A percentile compares a stretch with the other conserved stretches of the same genome.
phyloP scores from a whole-genome alignment of 35 echinoderm and acorn worm species.

The Apostichopus parvimensis region DNA sequence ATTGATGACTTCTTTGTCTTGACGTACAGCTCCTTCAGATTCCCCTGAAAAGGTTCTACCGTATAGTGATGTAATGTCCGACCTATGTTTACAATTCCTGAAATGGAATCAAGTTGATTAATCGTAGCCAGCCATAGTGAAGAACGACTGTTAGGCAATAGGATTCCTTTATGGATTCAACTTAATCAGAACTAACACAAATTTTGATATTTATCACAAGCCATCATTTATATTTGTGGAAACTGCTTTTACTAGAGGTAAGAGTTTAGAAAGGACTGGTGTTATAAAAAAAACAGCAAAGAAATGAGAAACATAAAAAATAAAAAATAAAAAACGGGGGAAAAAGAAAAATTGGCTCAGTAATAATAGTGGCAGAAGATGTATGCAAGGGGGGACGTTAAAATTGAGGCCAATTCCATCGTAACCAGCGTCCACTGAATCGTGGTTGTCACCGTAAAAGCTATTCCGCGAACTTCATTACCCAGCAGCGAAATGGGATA shows the following conservation, averaged over 20 bases:
- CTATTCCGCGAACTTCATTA: conserved; percentile 33
- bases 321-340: neutral
- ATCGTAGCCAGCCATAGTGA: neutral
- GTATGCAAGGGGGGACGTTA: conserved; percentile 1
- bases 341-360: neutral
- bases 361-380: conserved; percentile 17
- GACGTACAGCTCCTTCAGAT: too few relatives aligned
- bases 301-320: neutral
- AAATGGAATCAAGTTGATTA: conserved; percentile 22
- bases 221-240: conserved; percentile 23
- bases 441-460: conserved; percentile 12
- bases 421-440: conserved; percentile 14
- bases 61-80: conserved; percentile 13
- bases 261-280: neutral
- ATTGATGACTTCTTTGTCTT: too few relatives aligned
- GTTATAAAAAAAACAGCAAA: too few relatives aligned
- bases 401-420: neutral
- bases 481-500: neutral
- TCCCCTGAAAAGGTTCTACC: neutral
- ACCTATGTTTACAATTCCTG: conserved; percentile 18
- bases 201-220: conserved; percentile 50
- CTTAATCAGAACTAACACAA: conserved; percentile 60
- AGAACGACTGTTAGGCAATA: conserved; percentile 18
- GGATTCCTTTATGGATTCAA: conserved; percentile 18
- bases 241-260: neutral